These are phyloP conservation scores for Hofmannophila pseudospretella DNA, from an alignment of 2,888 invertebrate genomes.

Conservation along the genomic window DNA sequence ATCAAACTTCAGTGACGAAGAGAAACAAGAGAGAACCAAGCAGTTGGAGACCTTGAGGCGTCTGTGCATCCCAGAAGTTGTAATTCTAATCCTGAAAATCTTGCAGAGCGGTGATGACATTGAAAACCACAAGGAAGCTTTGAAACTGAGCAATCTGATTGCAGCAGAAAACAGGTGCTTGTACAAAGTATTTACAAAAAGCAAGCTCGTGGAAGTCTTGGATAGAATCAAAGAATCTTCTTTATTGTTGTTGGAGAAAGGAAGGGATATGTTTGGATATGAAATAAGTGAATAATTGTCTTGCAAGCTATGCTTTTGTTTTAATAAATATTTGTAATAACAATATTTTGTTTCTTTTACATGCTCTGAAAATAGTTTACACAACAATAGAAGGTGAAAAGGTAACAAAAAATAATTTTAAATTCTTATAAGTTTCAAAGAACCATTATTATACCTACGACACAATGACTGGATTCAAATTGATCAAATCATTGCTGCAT, in stretches of 20 bases:
- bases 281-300: constrained; percentile 49
- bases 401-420: constrained; percentile 10
- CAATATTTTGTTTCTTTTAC: too few relatives aligned
- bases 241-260: constrained; percentile 84
- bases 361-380: too few relatives aligned
- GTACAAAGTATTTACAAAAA: constrained; percentile 89
- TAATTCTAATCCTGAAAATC: constrained; percentile 87
- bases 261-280: constrained; percentile 91
- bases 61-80: constrained; percentile 90
- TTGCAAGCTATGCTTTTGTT: constrained; percentile 21
- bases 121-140: constrained; percentile 82
- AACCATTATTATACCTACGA: constrained; percentile 23
- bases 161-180: constrained; percentile 87
- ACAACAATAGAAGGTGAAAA: too few relatives aligned
- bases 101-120: constrained; percentile 86
- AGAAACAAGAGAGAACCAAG: constrained; percentile 75
- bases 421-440: neutral
- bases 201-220: constrained; percentile 86
- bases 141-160: constrained; percentile 87
- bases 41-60: constrained; percentile 87
- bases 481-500: constrained; percentile 94
- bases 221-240: constrained; percentile 88
- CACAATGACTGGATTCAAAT: constrained; percentile 80
- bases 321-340: constrained; percentile 38
- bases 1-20: constrained; percentile 58